Evolutionary conservation across 2,797 vertebrate species (phyloP).

Genomic region (Rhabdomys pumilio): DNA sequence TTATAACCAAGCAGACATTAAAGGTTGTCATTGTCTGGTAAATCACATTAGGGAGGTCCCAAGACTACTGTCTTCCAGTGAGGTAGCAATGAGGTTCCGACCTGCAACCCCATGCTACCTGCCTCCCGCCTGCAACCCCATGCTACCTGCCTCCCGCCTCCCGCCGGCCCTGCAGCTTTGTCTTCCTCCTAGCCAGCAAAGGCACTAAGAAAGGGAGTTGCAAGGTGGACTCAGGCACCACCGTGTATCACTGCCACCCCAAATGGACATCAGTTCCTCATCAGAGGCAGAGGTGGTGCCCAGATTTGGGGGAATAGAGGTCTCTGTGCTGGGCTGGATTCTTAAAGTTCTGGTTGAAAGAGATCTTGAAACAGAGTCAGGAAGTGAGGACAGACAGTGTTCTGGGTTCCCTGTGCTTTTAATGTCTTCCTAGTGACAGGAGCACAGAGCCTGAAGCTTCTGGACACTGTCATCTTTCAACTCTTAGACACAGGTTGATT

Average conservation of each 20-base stretch:
- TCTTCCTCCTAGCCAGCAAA: neutral
- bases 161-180: neutral
- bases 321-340: neutral
- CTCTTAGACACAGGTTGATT: neutral
- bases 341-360: neutral
- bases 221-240: too few species aligned
- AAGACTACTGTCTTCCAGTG: neutral
- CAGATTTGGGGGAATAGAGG: neutral
- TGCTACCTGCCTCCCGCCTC: neutral
- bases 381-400: fast-evolving
- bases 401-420: neutral
- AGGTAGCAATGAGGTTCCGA: conserved; percentile 68
- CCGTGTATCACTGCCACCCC: neutral
- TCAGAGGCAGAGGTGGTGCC: neutral
- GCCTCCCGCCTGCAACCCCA: neutral
- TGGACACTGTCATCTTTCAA: neutral
- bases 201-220: neutral
- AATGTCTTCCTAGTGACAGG: neutral
- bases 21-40: conserved; percentile 87
- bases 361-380: neutral
- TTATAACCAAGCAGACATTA: conserved; percentile 86
- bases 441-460: neutral
- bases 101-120: conserved; percentile 33
- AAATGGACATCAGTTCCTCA: neutral
- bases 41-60: conserved; percentile 87